A percentile compares a stretch with the other conserved stretches of the same genome.
phyloP scores from a whole-genome alignment of 2,797 vertebrate genomes.

The Spinus pinus region DNA sequence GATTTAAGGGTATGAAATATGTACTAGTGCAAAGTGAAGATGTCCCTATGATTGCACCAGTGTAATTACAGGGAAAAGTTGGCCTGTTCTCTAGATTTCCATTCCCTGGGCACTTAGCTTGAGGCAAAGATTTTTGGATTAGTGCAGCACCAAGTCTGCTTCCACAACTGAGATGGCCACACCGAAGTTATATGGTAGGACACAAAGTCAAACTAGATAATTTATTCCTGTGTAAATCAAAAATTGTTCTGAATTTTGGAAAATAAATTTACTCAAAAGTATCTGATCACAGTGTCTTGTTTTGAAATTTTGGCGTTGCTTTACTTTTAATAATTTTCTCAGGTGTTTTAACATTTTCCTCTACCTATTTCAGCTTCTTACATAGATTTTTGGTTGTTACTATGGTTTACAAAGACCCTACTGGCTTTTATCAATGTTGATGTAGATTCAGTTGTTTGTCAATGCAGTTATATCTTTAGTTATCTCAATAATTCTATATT shows the following conservation, averaged over 20 bases:
- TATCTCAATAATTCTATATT: not conserved
- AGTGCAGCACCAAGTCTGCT: not conserved
- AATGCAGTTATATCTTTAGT: not conserved
- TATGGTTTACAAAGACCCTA: not conserved
- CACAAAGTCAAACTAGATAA: not conserved
- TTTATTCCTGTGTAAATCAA: not conserved
- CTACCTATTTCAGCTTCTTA: not conserved
- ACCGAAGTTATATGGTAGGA: not conserved
- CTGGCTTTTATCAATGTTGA: not conserved
- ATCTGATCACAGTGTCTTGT: not conserved
- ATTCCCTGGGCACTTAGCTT: not conserved
- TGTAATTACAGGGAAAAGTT: not conserved
- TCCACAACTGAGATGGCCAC: not conserved
- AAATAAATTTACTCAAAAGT: not conserved
- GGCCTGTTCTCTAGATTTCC: not conserved
- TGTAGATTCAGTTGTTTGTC: not conserved
- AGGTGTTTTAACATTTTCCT: not conserved
- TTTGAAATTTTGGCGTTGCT: not conserved
- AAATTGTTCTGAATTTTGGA: not conserved
- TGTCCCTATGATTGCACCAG: not conserved
- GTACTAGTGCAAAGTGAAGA: not conserved
- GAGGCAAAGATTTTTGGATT: not conserved
- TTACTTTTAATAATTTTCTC: not conserved
- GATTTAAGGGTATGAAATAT: not conserved
- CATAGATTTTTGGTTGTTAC: not conserved